These are phyloP conservation scores for Tridacna gigas DNA, from an alignment of 2,888 invertebrate species.

Conservation along the genomic window DNA sequence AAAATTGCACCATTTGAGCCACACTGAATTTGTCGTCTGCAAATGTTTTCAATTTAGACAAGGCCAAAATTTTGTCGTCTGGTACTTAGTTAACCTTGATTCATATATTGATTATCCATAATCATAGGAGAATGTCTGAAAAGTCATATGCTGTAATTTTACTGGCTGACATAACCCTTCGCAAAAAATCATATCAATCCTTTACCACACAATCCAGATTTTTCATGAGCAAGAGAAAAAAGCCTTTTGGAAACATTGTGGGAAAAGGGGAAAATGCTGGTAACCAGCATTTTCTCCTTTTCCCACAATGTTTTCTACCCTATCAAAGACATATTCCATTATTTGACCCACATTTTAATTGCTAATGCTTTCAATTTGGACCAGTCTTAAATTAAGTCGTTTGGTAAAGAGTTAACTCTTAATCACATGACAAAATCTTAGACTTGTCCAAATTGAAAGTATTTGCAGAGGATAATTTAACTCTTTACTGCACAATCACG, in stretches of 20 bases:
- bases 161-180: no score
- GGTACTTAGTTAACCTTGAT: neutral
- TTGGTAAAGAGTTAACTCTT: neutral
- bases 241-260: conserved; percentile 3
- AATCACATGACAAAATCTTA: neutral
- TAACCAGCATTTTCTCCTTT: conserved; percentile 7
- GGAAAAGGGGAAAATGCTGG: conserved; percentile 5
- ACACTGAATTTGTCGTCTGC: neutral
- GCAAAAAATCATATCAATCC: neutral
- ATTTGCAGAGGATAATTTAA: no score
- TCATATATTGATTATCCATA: neutral
- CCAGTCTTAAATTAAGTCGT: neutral
- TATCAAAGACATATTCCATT: neutral
- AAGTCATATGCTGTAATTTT: no score
- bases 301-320: neutral
- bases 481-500: no score
- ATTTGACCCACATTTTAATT: neutral
- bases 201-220: neutral
- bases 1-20: no score
- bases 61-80: neutral
- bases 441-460: neutral
- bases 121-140: no score
- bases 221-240: neutral
- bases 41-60: neutral
- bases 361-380: neutral